Evolutionary conservation across 2,888 invertebrate species (phyloP), one percentile per base, ranked within the genome.

Genomic region (Athetis lepigone): DNA sequence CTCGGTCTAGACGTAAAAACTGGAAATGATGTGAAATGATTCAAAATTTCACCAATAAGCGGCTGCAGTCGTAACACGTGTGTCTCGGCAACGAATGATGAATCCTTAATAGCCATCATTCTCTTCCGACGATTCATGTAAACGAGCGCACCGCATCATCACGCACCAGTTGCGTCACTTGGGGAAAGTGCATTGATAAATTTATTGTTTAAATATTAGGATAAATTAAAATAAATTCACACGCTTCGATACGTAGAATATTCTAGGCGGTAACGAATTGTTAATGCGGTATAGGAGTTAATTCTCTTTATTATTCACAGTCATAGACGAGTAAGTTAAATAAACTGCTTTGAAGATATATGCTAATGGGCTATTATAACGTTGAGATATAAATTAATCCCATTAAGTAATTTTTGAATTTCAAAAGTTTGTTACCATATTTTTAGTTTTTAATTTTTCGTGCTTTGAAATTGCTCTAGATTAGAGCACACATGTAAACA

Each of bases 161-260:
- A 86, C 88, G 85, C 88, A 84, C 74, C 70, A 65, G 77, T 93
- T 93, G 83, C 90, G 86, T 92, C 90, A 92, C 76, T 36, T 45
- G 84, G 89, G 85, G 93, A 94, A 94, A 94, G 94, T 86, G 88
- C 88, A 90, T 90, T 87, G 85, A 88, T 88, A 39, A 84, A 84
- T 82, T 82, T 86, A 84, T 85, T 87, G 84, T 85, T 77, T 75
- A 54, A 77, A 78, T 75, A 78, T 79, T 65, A n/a, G n/a, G n/a
- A n/a, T n/a, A 77, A 72, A 72, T 82, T 76, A 69, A 74, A 79
- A 75, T 70, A 70, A 77, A 77, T 71, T 75, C 56, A 66, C 59
- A 75, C 76, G 63, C 70, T 66, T 36, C n/a, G 21, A 36, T n/a
- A 39, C 59, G n/a, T 57, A 36, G 57, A 76, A 63, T 52, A 52